phyloP scores from a whole-genome alignment of 2,113 vertebrate species.

The Anser cygnoides region DNA sequence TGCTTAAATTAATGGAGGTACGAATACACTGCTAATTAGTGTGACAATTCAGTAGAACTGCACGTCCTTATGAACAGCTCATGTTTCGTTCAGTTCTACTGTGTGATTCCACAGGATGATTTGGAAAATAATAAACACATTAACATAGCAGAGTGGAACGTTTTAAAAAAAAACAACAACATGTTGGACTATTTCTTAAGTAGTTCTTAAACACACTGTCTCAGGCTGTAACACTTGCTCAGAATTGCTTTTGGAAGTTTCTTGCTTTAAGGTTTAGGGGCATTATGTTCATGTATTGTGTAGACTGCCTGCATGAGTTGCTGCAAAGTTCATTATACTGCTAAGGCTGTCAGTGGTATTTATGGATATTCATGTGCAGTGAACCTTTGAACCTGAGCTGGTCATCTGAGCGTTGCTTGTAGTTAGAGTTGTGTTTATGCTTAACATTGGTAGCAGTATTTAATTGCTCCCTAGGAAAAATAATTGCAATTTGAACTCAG shows the following conservation, averaged over 20 bases:
- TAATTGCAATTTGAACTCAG: slow-evolving; percentile 56
- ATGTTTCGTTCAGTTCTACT: slow-evolving; percentile 27
- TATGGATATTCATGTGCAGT: slow-evolving; percentile 78
- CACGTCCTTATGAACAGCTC: background rate
- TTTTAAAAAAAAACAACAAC: background rate
- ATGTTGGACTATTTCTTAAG: background rate
- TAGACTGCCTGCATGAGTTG: slow-evolving; percentile 73
- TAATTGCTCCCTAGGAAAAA: slow-evolving; percentile 73
- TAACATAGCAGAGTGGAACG: background rate
- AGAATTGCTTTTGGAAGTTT: slow-evolving; percentile 44
- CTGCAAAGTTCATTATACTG: slow-evolving; percentile 76
- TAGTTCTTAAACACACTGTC: background rate
- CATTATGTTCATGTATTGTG: slow-evolving; percentile 68
- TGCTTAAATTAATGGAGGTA: slow-evolving; percentile 48
- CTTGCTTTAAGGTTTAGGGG: slow-evolving; percentile 47
- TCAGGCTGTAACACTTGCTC: slow-evolving; percentile 25
- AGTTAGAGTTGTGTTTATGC: slow-evolving; percentile 72
- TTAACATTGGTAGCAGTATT: slow-evolving; percentile 68
- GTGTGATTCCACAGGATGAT: background rate
- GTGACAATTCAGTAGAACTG: background rate
- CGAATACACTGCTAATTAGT: slow-evolving; percentile 47
- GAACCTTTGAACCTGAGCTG: slow-evolving; percentile 82
- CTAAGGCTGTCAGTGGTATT: slow-evolving; percentile 73
- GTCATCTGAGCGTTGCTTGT: slow-evolving; percentile 71
- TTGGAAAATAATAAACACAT: background rate